phyloP scores from a whole-genome alignment of 2,888 invertebrate species.

The Netelia fuscicornis region DNA sequence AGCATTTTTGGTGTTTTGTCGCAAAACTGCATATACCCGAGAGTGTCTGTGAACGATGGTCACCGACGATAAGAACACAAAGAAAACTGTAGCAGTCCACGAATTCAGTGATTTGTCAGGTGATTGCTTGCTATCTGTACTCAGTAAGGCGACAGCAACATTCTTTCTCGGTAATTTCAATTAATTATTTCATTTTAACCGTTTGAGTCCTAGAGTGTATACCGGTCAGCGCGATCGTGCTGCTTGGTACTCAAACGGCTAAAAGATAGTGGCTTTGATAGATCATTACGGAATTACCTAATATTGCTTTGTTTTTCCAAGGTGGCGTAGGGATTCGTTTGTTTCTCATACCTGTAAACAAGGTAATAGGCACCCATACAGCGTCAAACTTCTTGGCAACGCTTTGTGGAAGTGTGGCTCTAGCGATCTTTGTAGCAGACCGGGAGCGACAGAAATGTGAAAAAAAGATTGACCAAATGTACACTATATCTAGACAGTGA shows the following conservation, averaged over 20 bases:
- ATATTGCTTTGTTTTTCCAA: conserved; percentile 22
- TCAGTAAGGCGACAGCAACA: neutral
- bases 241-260: neutral
- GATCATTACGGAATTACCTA: conserved; percentile 17
- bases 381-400: neutral
- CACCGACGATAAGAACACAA: neutral
- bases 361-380: neutral
- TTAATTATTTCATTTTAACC: neutral
- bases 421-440: neutral
- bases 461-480: conserved; percentile 19
- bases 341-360: conserved; percentile 21
- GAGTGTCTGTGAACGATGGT: conserved; percentile 15
- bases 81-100: neutral
- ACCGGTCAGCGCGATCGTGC: too few relatives aligned
- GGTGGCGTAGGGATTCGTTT: conserved; percentile 19
- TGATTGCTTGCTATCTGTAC: neutral
- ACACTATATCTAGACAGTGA: conserved; percentile 22
- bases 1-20: neutral
- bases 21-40: neutral
- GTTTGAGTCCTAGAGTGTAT: too few relatives aligned
- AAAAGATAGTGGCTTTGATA: neutral
- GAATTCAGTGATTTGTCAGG: conserved; percentile 31
- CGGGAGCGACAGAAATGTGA: conserved; percentile 39
- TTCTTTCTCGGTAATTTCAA: conserved; percentile 32
- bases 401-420: neutral